A percentile compares a stretch with the other conserved stretches of the same genome.
These are phyloP conservation scores for Mythimna ferrago DNA, from an alignment of 2,888 invertebrate genomes.

Conservation along the genomic window DNA sequence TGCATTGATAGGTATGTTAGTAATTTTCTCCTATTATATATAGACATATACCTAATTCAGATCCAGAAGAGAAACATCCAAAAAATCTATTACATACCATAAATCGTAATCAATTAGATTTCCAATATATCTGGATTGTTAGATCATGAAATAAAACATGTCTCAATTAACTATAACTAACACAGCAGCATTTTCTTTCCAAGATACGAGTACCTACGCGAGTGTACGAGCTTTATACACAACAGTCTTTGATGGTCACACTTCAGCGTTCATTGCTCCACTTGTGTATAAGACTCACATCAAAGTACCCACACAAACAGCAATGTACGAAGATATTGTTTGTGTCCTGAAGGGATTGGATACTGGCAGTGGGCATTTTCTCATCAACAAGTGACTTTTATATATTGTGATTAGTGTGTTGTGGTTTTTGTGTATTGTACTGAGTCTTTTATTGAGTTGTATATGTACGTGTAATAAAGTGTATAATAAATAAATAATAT, in stretches of 20 bases:
- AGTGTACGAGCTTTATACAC: slow-evolving; percentile 16
- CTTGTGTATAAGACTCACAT: slow-evolving; percentile 34
- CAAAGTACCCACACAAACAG: slow-evolving; percentile 6
- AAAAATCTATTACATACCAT: neutral
- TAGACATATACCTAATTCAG: neutral
- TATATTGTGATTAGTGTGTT: neutral
- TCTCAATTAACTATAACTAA: neutral
- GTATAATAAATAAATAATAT: too few relatives aligned
- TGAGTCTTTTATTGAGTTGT: too few relatives aligned
- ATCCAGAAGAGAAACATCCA: neutral
- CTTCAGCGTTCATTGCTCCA: slow-evolving; percentile 53
- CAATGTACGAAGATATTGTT: slow-evolving; percentile 12
- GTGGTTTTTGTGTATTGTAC: too few relatives aligned
- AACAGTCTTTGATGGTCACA: slow-evolving; percentile 39
- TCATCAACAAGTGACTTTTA: slow-evolving; percentile 19
- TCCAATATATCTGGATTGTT: neutral
- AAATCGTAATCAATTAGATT: neutral
- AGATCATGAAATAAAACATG: neutral
- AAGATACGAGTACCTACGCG: neutral
- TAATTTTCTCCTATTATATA: too few relatives aligned
- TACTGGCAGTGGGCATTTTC: neutral
- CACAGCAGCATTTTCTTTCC: slow-evolving; percentile 16
- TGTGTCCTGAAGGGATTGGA: neutral
- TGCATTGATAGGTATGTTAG: too few relatives aligned
- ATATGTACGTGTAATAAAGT: too few relatives aligned